phyloP scores from a whole-genome alignment of 2,888 invertebrate species.

The Cylloceria caligata region DNA sequence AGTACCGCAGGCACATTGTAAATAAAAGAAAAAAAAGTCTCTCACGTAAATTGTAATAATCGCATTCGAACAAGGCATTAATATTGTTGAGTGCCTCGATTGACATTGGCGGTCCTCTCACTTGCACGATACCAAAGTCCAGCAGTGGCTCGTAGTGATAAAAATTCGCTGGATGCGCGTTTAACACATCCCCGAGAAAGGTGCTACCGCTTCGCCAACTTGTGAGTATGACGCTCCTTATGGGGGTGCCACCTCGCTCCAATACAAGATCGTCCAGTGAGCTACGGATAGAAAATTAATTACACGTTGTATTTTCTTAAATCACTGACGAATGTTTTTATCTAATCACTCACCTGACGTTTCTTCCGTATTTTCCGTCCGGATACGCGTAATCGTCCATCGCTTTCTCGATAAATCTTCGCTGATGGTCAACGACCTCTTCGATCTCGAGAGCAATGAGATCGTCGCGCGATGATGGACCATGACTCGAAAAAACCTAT shows the following conservation, averaged over 20 bases:
- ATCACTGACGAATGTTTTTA: neutral
- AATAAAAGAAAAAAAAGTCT: neutral
- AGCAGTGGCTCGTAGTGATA: slow-evolving; percentile 96
- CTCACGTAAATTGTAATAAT: slow-evolving; percentile 89
- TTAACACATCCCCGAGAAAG: slow-evolving; percentile 94
- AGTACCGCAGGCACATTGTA: too few species aligned
- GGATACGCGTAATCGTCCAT: slow-evolving; percentile 88
- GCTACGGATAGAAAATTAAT: slow-evolving; percentile 71
- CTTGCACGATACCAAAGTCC: slow-evolving; percentile 93
- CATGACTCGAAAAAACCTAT: slow-evolving; percentile 68
- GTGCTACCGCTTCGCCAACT: slow-evolving; percentile 97
- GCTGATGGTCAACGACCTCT: slow-evolving; percentile 87
- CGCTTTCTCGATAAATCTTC: slow-evolving; percentile 86
- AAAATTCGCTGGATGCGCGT: slow-evolving; percentile 93
- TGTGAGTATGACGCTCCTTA: slow-evolving; percentile 92
- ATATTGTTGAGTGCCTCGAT: slow-evolving; percentile 89
- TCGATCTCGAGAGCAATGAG: slow-evolving; percentile 84
- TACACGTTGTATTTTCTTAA: neutral
- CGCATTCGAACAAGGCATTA: slow-evolving; percentile 91
- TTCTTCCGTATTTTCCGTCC: slow-evolving; percentile 85
- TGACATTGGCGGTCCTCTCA: slow-evolving; percentile 91
- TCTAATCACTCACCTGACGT: slow-evolving; percentile 83
- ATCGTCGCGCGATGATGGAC: slow-evolving; percentile 65
- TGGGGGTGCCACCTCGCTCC: slow-evolving; percentile 90
- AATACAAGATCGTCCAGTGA: slow-evolving; percentile 89